phyloP scores from a whole-genome alignment of 1,140 invertebrate species.

The Rhynchophorus ferrugineus region DNA sequence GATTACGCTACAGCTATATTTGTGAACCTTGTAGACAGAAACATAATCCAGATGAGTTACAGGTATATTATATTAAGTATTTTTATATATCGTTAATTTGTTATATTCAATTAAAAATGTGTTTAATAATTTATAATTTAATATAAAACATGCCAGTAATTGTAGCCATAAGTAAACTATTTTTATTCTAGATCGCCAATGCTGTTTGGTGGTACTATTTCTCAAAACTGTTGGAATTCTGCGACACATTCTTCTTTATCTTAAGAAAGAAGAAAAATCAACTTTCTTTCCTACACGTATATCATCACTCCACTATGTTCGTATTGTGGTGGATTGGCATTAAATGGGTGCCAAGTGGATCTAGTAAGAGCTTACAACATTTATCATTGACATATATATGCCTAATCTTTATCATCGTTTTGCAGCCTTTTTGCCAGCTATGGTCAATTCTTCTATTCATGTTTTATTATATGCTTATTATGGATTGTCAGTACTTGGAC shows the following conservation, averaged over 20 bases:
- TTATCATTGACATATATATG: neutral
- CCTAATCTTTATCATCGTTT: constrained; percentile 25
- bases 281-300: constrained; percentile 83
- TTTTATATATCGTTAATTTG: too few relatives aligned
- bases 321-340: constrained; percentile 92
- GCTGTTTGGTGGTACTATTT: constrained; percentile 97
- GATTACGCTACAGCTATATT: constrained; percentile 77
- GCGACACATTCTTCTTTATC: constrained; percentile 89
- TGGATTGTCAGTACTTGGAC: constrained; percentile 74
- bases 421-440: constrained; percentile 75
- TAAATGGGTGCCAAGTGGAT: constrained; percentile 93
- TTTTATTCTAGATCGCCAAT: constrained; percentile 66
- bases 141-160: neutral
- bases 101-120: too few relatives aligned
- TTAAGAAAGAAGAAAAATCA: constrained; percentile 81
- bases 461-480: constrained; percentile 94
- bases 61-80: constrained; percentile 51
- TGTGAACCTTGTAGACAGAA: constrained; percentile 82
- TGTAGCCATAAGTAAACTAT: neutral
- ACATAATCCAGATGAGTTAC: constrained; percentile 74
- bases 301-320: constrained; percentile 91
- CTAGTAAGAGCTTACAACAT: constrained; percentile 57
- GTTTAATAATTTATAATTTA: neutral
- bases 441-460: constrained; percentile 88
- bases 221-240: constrained; percentile 89